A percentile compares a stretch with the other conserved stretches of the same genome.
These are phyloP conservation scores for Plutomurus gul DNA, from an alignment of 1,140 invertebrate species.

Conservation along the genomic window DNA sequence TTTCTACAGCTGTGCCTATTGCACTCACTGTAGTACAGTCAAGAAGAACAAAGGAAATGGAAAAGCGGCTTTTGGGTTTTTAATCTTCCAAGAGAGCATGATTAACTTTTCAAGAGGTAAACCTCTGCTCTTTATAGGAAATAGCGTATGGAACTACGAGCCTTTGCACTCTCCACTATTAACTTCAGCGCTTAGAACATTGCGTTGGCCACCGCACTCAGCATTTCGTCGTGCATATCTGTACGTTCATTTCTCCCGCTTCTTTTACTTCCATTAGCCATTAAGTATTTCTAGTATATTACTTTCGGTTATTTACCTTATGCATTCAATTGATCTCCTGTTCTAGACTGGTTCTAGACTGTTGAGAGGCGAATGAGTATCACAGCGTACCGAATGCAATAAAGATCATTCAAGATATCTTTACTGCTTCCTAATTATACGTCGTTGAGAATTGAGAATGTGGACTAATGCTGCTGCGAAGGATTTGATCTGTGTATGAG, in stretches of 20 bases:
- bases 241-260: not conserved
- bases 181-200: no score
- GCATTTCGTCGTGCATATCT: not conserved
- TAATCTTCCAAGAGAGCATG: slow-evolving; percentile 41
- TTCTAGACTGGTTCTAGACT: no score
- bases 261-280: not conserved
- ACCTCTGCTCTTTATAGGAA: not conserved
- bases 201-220: not conserved
- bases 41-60: slow-evolving; percentile 7
- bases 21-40: not conserved
- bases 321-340: no score
- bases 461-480: no score
- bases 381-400: no score
- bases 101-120: slow-evolving; percentile 42
- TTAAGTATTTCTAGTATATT: no score
- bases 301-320: no score
- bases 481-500: no score
- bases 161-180: not conserved
- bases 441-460: no score
- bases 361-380: no score
- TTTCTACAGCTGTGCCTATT: not conserved
- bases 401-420: no score
- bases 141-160: not conserved
- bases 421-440: no score
- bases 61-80: slow-evolving; percentile 39